These are phyloP conservation scores for Parazoanthus atlanticus DNA, from an alignment of 92 coral and sea anemone species.

Conservation along the genomic window DNA sequence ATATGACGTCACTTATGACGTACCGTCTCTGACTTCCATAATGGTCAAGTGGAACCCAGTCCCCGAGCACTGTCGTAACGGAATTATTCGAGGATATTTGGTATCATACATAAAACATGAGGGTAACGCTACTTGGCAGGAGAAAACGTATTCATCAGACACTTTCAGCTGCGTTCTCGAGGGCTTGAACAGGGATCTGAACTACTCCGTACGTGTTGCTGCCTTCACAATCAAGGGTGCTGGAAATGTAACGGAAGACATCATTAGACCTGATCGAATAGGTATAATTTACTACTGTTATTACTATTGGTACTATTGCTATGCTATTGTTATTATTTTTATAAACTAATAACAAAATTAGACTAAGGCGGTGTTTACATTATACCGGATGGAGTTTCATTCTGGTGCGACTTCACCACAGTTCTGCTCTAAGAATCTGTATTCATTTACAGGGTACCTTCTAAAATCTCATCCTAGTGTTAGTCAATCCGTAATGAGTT, in stretches of 20 bases:
- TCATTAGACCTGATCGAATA: conserved; percentile 61
- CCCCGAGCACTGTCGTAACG: conserved; percentile 65
- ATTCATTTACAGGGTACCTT: no score
- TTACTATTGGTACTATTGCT: no score
- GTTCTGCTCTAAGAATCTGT: no score
- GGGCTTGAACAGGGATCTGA: conserved; percentile 57
- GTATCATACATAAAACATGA: conserved; percentile 55
- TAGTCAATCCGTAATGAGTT: no score
- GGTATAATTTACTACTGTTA: conserved; percentile 30
- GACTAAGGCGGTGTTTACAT: no score
- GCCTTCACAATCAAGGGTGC: conserved; percentile 84
- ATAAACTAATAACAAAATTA: no score
- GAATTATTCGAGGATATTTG: conserved; percentile 76
- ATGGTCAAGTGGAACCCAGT: conserved; percentile 61
- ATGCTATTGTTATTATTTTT: no score
- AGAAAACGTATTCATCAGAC: conserved; percentile 53
- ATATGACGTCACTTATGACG: conserved; percentile 59
- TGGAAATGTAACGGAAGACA: conserved; percentile 67
- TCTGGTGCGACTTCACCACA: no score
- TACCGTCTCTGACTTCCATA: conserved; percentile 49
- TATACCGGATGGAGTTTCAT: no score
- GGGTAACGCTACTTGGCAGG: conserved; percentile 23
- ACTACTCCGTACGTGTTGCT: conserved; percentile 65
- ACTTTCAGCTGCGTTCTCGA: conserved; percentile 44
- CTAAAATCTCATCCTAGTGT: no score